These are phyloP conservation scores for Limnephilus auricula DNA, from an alignment of 2,888 invertebrate genomes.

Conservation along the genomic window DNA sequence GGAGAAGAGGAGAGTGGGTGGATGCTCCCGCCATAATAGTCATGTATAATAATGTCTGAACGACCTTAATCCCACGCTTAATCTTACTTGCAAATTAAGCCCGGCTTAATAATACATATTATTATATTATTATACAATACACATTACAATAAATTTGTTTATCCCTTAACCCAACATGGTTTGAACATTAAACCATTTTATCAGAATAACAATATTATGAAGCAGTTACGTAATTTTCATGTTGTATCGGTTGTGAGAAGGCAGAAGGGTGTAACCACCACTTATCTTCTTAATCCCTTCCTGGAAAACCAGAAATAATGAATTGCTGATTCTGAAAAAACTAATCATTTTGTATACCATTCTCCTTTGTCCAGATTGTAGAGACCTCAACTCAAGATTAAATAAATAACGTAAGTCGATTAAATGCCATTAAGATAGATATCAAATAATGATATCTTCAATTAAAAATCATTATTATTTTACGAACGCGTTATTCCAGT, in stretches of 20 bases:
- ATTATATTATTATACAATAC: constrained; percentile 11
- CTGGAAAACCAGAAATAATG: no score
- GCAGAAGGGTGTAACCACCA: neutral
- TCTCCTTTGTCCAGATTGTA: no score
- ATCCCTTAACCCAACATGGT: constrained; percentile 22
- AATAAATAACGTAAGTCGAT: no score
- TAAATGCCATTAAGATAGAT: no score
- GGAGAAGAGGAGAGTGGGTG: neutral
- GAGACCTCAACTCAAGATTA: no score
- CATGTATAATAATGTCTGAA: constrained; percentile 50
- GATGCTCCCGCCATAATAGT: constrained; percentile 29
- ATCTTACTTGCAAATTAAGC: constrained; percentile 55
- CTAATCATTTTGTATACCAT: no score
- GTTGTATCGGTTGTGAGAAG: neutral
- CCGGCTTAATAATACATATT: constrained; percentile 46
- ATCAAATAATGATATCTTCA: no score
- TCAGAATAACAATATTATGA: neutral
- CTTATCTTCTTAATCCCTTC: neutral
- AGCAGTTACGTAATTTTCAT: neutral
- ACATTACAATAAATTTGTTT: constrained; percentile 2
- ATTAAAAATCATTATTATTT: no score
- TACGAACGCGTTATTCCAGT: no score
- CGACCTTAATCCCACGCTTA: constrained; percentile 30
- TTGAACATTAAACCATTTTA: constrained; percentile 7
- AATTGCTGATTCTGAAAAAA: no score